Evolutionary conservation across 1,140 invertebrate genomes (phyloP).

Genomic region (Calephelis nemesis): DNA sequence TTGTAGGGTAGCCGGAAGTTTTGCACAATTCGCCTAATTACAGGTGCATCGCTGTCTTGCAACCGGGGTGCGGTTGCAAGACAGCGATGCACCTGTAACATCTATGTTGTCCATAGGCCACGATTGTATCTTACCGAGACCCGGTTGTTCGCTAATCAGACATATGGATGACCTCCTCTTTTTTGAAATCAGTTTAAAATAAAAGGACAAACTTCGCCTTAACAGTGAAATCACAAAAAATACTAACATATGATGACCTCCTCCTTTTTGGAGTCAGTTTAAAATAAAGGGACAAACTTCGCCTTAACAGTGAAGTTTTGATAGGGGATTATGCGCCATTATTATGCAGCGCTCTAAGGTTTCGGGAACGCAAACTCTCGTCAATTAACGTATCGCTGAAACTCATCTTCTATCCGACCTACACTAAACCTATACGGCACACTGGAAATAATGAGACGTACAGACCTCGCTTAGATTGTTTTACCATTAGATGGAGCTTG

Average conservation of each 20-base stretch:
- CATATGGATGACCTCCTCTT: too few relatives aligned
- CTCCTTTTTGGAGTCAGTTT: not conserved
- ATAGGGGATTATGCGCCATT: conserved; percentile 74
- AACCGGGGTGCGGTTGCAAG: too few relatives aligned
- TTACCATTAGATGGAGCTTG: conserved; percentile 32
- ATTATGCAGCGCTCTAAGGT: conserved; percentile 73
- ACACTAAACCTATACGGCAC: conserved; percentile 57
- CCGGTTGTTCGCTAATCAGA: too few relatives aligned
- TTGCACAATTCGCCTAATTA: too few relatives aligned
- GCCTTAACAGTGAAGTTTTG: conserved; percentile 54
- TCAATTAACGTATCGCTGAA: conserved; percentile 73
- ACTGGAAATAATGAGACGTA: conserved; percentile 70
- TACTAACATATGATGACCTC: too few relatives aligned
- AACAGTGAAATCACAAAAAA: conserved; percentile 32
- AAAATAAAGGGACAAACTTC: conserved; percentile 29
- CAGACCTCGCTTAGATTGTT: conserved; percentile 41
- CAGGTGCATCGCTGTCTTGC: too few relatives aligned
- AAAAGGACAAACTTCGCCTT: conserved; percentile 43
- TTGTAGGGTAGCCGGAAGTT: too few relatives aligned
- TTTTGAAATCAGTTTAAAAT: not conserved
- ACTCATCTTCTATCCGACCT: conserved; percentile 65
- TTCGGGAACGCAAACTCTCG: conserved; percentile 70
- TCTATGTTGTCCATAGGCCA: too few relatives aligned
- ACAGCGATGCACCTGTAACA: too few relatives aligned
- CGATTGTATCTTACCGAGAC: too few relatives aligned